phyloP scores from a whole-genome alignment of 2,888 invertebrate genomes.

The Tridacna gigas region DNA sequence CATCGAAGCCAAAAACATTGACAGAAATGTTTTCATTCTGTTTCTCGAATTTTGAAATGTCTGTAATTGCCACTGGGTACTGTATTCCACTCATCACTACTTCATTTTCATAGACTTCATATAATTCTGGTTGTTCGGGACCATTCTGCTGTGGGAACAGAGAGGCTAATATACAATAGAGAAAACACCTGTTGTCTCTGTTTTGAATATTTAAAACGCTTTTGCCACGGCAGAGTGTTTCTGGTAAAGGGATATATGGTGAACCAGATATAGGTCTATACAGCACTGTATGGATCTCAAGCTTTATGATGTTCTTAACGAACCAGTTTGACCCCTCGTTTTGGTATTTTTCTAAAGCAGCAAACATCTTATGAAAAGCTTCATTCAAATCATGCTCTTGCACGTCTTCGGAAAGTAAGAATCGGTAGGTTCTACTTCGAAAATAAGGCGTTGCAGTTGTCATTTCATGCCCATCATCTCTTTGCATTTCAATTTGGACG shows the following conservation, averaged over 20 bases:
- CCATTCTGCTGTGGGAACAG: slow-evolving; percentile 27
- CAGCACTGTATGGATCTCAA: slow-evolving; percentile 43
- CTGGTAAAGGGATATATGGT: slow-evolving; percentile 45
- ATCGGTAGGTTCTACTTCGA: slow-evolving; percentile 17
- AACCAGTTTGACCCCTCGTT: slow-evolving; percentile 47
- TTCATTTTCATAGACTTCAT: slow-evolving; percentile 38
- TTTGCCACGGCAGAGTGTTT: background rate
- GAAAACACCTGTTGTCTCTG: slow-evolving; percentile 51
- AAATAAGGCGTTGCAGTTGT: slow-evolving; percentile 32
- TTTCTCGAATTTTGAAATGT: slow-evolving; percentile 40
- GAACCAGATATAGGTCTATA: slow-evolving; percentile 54
- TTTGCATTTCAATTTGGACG: slow-evolving; percentile 38
- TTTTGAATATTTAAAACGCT: slow-evolving; percentile 55
- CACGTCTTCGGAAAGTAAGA: slow-evolving; percentile 2
- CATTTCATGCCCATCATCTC: slow-evolving; percentile 35
- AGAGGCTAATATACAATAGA: slow-evolving; percentile 48
- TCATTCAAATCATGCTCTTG: slow-evolving; percentile 42
- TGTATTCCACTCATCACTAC: slow-evolving; percentile 45
- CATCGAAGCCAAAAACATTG: slow-evolving; percentile 60
- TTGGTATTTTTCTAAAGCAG: slow-evolving; percentile 48
- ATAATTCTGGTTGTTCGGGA: slow-evolving; percentile 43
- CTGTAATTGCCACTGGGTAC: slow-evolving; percentile 45
- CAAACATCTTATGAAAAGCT: slow-evolving; percentile 47
- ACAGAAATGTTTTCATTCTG: slow-evolving; percentile 44
- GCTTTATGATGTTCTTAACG: slow-evolving; percentile 37